Conservation (phyloP, 2,797 vertebrate species). For the Coregonus suidteri region DNA sequence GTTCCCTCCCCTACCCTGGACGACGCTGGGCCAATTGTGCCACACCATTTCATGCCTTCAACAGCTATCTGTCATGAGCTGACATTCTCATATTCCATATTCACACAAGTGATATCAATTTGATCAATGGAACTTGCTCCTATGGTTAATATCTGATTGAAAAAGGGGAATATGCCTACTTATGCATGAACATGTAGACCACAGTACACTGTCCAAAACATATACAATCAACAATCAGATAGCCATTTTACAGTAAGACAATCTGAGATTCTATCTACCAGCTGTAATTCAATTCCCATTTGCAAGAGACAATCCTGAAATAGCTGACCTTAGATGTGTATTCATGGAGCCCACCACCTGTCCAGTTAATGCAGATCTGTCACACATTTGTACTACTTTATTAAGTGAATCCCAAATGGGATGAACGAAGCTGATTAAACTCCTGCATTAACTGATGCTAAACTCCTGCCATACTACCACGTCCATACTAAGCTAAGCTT, state of each 20-base stretch:
- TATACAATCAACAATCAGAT: too few relatives aligned
- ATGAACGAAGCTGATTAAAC: background rate
- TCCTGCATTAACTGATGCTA: background rate
- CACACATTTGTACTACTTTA: too few relatives aligned
- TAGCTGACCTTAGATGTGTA: background rate
- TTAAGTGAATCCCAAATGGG: background rate
- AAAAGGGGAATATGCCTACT: background rate
- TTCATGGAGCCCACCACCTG: too few relatives aligned
- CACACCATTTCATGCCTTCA: background rate
- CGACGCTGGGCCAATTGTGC: too few relatives aligned
- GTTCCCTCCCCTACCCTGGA: too few relatives aligned
- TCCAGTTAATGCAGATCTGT: too few relatives aligned
- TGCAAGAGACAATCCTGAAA: background rate
- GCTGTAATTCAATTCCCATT: background rate
- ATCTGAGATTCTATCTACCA: background rate
- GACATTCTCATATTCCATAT: background rate
- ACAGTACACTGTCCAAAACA: background rate
- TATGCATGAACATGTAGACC: background rate
- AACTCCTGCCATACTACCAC: too few relatives aligned
- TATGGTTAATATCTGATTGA: background rate
- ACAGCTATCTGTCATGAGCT: background rate
- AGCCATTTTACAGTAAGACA: too few relatives aligned
- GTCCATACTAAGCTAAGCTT: too few relatives aligned
- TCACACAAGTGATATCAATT: background rate
- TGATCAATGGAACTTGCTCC: background rate